Conservation (phyloP, 2,888 invertebrate species). For the Drosophila trichaetosa region DNA sequence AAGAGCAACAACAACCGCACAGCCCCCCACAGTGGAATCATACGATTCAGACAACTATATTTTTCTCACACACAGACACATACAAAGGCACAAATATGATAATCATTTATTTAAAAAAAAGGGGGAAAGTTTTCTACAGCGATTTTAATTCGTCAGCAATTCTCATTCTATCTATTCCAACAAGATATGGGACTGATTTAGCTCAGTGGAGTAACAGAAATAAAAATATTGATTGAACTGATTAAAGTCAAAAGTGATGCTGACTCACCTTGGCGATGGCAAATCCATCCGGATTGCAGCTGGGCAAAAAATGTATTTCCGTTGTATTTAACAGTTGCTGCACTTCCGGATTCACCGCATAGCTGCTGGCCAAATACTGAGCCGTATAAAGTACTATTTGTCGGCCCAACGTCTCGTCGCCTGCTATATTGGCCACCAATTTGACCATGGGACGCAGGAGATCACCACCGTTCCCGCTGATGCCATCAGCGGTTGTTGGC, state of each 20-base stretch:
- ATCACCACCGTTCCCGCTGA: constrained; percentile 63
- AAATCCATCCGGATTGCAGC: constrained; percentile 98
- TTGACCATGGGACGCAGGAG: constrained; percentile 94
- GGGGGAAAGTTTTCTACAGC: background rate
- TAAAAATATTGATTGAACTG: background rate
- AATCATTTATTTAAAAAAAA: background rate
- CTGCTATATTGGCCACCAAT: constrained; percentile 97
- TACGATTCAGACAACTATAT: constrained; percentile 1
- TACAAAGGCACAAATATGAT: background rate
- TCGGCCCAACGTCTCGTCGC: constrained; percentile 95
- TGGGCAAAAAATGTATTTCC: constrained; percentile 97
- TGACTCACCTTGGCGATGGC: constrained; percentile 89
- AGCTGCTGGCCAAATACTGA: constrained; percentile 91
- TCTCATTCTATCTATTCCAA: background rate
- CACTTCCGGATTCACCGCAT: constrained; percentile 88
- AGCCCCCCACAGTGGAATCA: background rate
- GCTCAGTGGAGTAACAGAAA: background rate
- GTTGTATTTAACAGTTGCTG: constrained; percentile 89
- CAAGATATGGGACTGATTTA: background rate
- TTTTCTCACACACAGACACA: background rate
- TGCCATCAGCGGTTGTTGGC: constrained; percentile 85
- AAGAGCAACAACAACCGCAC: background rate
- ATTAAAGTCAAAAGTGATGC: background rate
- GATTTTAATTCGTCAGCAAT: background rate
- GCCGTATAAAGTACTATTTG: constrained; percentile 93